Conservation (phyloP, 2,888 invertebrate species). For the Sericinus montela region DNA sequence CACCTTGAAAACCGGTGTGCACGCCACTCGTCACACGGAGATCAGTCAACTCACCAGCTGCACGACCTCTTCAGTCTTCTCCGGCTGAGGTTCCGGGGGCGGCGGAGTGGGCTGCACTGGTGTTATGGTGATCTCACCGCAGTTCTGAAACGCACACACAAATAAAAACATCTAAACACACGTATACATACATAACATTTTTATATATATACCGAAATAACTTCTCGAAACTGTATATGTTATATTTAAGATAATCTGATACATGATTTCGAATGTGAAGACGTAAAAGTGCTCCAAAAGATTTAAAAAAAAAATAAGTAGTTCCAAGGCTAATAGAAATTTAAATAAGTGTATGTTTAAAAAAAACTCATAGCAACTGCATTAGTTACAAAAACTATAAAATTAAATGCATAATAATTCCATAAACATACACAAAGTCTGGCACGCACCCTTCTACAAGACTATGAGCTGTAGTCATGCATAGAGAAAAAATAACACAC, state of each 20-base stretch:
- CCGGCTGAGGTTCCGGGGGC: conserved; percentile 47
- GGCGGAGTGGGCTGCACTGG: conserved; percentile 72
- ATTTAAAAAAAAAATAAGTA: neutral
- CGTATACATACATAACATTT: neutral
- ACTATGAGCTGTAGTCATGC: neutral
- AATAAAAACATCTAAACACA: neutral
- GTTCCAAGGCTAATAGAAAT: conserved; percentile 16
- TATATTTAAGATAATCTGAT: too few species aligned
- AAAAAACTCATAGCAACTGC: too few species aligned
- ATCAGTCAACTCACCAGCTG: conserved; percentile 54
- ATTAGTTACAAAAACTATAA: too few species aligned
- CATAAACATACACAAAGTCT: neutral
- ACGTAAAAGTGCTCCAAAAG: too few species aligned
- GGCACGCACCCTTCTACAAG: neutral
- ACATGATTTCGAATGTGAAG: too few species aligned
- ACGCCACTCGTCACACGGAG: too few species aligned
- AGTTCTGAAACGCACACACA: conserved; percentile 57
- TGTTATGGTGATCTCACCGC: conserved; percentile 80
- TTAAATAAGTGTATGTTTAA: too few species aligned
- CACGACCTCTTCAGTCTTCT: conserved; percentile 66
- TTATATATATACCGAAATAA: too few species aligned
- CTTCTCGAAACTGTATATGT: too few species aligned
- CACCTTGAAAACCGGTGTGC: too few species aligned
- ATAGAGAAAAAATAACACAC: neutral
- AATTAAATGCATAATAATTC: too few species aligned